Base-by-base conservation (phyloP, 92 coral and sea anemone species). In the Desmophyllum pertusum region DNA sequence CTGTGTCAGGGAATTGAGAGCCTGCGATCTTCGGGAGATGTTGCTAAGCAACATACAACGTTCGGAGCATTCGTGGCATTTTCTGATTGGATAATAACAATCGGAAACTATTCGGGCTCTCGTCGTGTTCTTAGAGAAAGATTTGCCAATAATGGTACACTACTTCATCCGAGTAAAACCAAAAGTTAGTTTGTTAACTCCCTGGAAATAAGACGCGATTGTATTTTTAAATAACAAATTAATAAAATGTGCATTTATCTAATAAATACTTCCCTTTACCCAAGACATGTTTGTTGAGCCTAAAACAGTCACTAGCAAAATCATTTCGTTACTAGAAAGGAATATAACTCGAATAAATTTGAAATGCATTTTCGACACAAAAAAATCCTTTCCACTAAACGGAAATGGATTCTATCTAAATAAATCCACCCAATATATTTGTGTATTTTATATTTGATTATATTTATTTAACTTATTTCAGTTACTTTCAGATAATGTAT, bases 141-240 rank as follows among this genome's bases (percentile, higher is more conserved):
- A 48, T 48, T 48, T 48, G 53, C 53, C 53, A 15, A 48, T 1
- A 14, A 4, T 14, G 53, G 53, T 43, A 8, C 7, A 10, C 11
- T 48, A 48, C 2, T 48, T 48, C 21, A 48, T 48, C 17, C 17
- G 6, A 48, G 53, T 14, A 48, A 13, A 48, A 0, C 53, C 53
- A 48, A 43, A 43, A 3, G n/a, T 19, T 55, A 30, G 52, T 57
- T 57, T 57, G 33, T 5, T 7, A 6, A 25, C 10, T 25, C 33
- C 64, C 10, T 14, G 33, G 14, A 57, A 2, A 66, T 38, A 66
- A 36, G 72, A 36, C 42, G 25, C 39, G 35, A 33, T 3, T 66
- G 72, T 42, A 18, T 17, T 66, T 37, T 66, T 66, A 66, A 66
- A 66, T 66, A 65, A 21, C 29, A 66, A 66, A 37, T 36, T 66